Evolutionary conservation across 2,888 invertebrate genomes (phyloP), one percentile per base, ranked within the genome.

Genomic region (Cepaea hortensis): DNA sequence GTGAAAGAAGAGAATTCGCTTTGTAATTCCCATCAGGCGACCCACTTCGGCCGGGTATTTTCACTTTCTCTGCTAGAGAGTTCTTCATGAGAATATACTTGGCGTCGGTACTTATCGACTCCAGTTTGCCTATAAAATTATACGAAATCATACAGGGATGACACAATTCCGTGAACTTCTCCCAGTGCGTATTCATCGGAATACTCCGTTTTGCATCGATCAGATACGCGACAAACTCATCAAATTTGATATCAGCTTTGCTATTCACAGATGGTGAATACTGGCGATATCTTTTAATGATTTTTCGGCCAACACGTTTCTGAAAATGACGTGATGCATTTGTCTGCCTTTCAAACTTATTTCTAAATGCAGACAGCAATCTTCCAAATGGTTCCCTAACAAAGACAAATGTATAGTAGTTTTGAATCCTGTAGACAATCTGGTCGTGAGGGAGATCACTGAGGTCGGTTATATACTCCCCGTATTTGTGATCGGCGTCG

Each of bases 341-440:
- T n/a, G 95, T 93, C 3, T 93, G 92, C 90, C 95, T 94, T 88
- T 95, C 97, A 90, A 98, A 95, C 95, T 98, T 98, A 94, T 98
- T 98, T 89, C 97, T 96, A 94, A 96, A 98, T 0, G 98, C 98
- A 0, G 98, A 98, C 77, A 98, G 95, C 76, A 98, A 94, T 88
- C 98, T 96, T 93, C 98, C 98, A 94, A 98, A 97, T 0, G 98
- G 98, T 95, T 98, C 97, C 50, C 98, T 95, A 0, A 97, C 98
- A 91, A 98, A 96, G 83, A 98, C 95, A 94, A 98, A 97, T 91
- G 97, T 97, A 85, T 97, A 96, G 93, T 97, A 98, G 87, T 96
- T 96, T 65, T 96, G 95, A 35, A 98, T 94, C 93, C 97, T 96
- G 80, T 95, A 93, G 80, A 96, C 95, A 77, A 97, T 96, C 90